Percentiles rank a stretch among this genome's conserved stretches.
Evolutionary conservation across 1,140 invertebrate species (phyloP).

Genomic region (Trichonephila clavata): DNA sequence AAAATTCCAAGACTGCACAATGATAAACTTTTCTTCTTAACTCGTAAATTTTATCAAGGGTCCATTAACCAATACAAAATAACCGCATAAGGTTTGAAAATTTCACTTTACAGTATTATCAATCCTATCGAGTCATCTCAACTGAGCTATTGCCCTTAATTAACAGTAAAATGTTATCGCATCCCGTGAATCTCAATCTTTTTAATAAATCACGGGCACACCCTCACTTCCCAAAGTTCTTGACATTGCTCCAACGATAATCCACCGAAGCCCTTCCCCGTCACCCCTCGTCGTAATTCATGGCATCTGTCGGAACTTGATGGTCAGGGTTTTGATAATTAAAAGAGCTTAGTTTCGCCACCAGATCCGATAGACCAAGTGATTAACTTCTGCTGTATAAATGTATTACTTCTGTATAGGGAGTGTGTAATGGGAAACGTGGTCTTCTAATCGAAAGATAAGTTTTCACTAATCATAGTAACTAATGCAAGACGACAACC

Average conservation of each 20-base stretch:
- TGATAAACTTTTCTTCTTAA: not conserved
- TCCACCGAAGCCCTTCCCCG: not conserved
- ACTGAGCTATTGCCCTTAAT: conserved; percentile 37
- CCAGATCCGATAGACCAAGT: not conserved
- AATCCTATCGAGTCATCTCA: conserved; percentile 6
- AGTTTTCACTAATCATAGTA: not conserved
- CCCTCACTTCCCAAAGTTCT: conserved; percentile 20
- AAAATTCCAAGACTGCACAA: too few relatives aligned
- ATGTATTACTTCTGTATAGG: conserved; percentile 18
- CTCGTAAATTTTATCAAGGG: not conserved
- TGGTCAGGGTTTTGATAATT: conserved; percentile 30
- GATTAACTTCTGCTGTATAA: conserved; percentile 31
- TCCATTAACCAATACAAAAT: not conserved
- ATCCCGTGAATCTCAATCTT: not conserved
- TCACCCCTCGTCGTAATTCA: not conserved
- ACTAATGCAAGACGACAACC: not conserved
- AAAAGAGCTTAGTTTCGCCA: conserved; percentile 36
- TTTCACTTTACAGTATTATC: not conserved
- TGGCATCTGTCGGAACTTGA: not conserved
- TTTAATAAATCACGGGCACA: conserved; percentile 37
- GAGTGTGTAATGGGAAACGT: not conserved
- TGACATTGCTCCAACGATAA: not conserved
- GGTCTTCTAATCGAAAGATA: conserved; percentile 25
- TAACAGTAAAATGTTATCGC: conserved; percentile 27
- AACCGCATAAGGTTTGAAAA: not conserved